phyloP scores from a whole-genome alignment of 2,888 invertebrate genomes.

The Thera britannica region DNA sequence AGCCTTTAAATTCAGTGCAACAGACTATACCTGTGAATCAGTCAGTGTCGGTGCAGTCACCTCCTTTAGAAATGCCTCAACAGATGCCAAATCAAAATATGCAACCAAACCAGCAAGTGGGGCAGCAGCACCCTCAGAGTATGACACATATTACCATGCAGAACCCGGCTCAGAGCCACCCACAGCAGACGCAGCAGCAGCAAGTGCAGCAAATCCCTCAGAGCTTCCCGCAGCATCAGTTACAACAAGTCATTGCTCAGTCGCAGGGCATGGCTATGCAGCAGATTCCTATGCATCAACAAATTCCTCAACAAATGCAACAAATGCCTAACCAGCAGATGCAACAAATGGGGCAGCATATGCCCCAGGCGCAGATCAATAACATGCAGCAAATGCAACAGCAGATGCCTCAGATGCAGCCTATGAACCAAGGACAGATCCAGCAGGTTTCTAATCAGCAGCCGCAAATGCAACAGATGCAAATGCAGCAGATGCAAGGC shows the following conservation, averaged over 20 bases:
- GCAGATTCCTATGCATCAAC: slow-evolving; percentile 82
- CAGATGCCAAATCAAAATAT: slow-evolving; percentile 78
- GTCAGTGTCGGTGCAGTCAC: slow-evolving; percentile 79
- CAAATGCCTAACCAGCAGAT: slow-evolving; percentile 82
- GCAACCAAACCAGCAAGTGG: slow-evolving; percentile 73
- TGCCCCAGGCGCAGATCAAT: slow-evolving; percentile 76
- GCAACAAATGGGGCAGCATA: slow-evolving; percentile 80
- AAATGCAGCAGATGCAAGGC: slow-evolving; percentile 80
- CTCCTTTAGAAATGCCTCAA: slow-evolving; percentile 81
- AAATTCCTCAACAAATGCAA: slow-evolving; percentile 82
- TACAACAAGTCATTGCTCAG: slow-evolving; percentile 81
- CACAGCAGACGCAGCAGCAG: slow-evolving; percentile 72
- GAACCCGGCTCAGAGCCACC: slow-evolving; percentile 69
- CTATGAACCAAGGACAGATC: slow-evolving; percentile 77
- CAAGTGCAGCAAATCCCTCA: slow-evolving; percentile 83
- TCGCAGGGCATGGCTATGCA: slow-evolving; percentile 81
- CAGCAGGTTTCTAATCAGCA: slow-evolving; percentile 77
- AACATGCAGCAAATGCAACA: slow-evolving; percentile 83
- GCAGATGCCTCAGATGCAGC: slow-evolving; percentile 81
- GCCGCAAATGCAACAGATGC: slow-evolving; percentile 81
- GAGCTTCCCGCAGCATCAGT: slow-evolving; percentile 82
- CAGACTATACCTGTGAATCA: slow-evolving; percentile 78
- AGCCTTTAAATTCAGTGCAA: slow-evolving; percentile 76
- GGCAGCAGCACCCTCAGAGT: slow-evolving; percentile 80
- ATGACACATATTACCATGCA: slow-evolving; percentile 83